Evolutionary conservation across 2,888 invertebrate genomes (phyloP).

Genomic region (Ceriagrion tenellum): DNA sequence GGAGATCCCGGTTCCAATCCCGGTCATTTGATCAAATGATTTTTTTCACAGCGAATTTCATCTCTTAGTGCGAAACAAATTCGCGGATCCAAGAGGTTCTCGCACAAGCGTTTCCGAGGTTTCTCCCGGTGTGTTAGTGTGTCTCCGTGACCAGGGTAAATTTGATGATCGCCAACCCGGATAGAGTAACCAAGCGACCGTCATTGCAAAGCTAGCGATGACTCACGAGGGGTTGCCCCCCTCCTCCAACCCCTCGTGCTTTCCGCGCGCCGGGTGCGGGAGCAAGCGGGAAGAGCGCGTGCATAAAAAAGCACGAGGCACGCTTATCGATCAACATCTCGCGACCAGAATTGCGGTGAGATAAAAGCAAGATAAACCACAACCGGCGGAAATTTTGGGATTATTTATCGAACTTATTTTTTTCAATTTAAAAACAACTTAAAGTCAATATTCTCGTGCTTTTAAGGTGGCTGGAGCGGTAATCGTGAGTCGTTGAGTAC

Average conservation of each 20-base stretch:
- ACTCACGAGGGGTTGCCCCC: background rate
- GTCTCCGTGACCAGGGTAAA: background rate
- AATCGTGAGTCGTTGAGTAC: too few relatives aligned
- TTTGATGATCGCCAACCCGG: background rate
- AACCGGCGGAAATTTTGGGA: too few relatives aligned
- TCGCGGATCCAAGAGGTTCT: background rate
- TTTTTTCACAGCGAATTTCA: too few relatives aligned
- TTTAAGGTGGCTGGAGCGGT: too few relatives aligned
- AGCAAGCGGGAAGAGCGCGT: background rate
- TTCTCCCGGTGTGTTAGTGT: background rate
- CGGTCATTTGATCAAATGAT: too few relatives aligned
- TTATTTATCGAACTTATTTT: too few relatives aligned
- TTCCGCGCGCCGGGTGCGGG: background rate
- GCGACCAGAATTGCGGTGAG: background rate
- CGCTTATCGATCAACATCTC: background rate
- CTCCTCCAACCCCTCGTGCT: too few relatives aligned
- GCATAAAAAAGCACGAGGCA: background rate
- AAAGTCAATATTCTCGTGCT: too few relatives aligned
- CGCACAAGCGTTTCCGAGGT: background rate
- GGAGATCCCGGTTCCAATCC: too few relatives aligned
- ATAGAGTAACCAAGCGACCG: background rate
- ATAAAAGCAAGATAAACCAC: background rate
- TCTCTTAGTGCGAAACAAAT: too few relatives aligned
- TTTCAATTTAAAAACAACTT: too few relatives aligned
- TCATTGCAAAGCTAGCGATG: background rate